Evolutionary conservation across 2,113 vertebrate genomes (phyloP), one percentile per base, ranked within the genome.

Genomic region (Agelaius phoeniceus): DNA sequence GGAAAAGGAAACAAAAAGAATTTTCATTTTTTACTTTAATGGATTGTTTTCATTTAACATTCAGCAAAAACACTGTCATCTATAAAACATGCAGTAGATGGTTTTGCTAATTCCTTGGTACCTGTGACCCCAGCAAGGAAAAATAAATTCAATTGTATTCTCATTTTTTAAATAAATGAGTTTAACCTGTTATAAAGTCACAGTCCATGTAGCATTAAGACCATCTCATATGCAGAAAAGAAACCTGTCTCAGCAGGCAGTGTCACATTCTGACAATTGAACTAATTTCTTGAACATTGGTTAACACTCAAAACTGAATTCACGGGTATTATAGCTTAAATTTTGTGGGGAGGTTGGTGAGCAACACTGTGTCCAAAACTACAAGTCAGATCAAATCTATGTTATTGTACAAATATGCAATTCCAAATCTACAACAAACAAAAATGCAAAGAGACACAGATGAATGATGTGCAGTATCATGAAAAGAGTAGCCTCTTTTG

Each of bases 1-100:
- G 96, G 90, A 90, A 96, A 93, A 90, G 68, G 94, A 96, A 98
- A 97, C 97, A 98, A 97, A 97, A 98, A 97, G 96, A 96, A 97
- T 97, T 97, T 97, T 97, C 84, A 96, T 96, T 97, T 96, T 97
- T 94, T 95, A 94, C 92, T 96, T 96, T 92, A 97, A 97, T 89
- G 96, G 89, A 97, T 97, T 90, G 63, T 95, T 98, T 97, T 97
- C 88, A 97, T 94, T 95, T 97, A 97, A 96, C 88, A 97, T 96
- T 96, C 97, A 96, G 96, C 71, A 96, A 92, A 97, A 96, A 35
- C 71, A 83, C 48, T 69, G 75, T 51, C 58, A 76, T 81, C 73
- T 63, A 84, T 95, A 62, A 94, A 96, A 94, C 88, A 74, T 87
- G 79, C 57, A 79, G 39, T 63, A 76, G 69, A 75, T 67, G 55